These are phyloP conservation scores for Dinomys branickii DNA, from an alignment of 2,113 vertebrate genomes.

Conservation along the genomic window DNA sequence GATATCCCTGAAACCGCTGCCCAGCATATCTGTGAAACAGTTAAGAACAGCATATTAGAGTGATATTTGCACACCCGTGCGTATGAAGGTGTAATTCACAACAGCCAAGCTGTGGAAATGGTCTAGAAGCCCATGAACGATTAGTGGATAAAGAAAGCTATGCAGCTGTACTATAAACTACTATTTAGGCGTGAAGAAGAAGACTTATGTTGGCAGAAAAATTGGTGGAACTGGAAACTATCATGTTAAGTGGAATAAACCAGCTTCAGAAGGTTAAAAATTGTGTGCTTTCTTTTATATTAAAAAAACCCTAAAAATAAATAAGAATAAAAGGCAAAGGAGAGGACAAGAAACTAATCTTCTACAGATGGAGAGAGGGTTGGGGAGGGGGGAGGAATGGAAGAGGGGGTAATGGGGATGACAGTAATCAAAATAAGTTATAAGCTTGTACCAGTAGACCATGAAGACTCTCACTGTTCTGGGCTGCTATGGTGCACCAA, in stretches of 20 bases:
- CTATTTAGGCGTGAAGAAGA: neutral
- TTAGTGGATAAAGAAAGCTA: neutral
- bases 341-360: neutral
- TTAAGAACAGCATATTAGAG: neutral
- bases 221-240: neutral
- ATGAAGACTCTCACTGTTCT: neutral
- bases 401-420: neutral
- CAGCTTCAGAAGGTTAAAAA: neutral
- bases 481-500: neutral
- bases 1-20: neutral
- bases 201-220: neutral
- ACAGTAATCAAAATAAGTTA: neutral
- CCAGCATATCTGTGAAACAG: neutral
- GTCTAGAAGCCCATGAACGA: neutral
- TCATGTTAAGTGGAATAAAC: neutral
- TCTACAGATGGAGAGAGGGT: neutral
- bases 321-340: neutral
- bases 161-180: neutral
- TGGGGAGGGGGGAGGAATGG: neutral
- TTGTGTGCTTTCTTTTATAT: neutral
- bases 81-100: neutral
- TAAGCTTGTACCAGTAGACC: neutral
- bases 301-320: neutral
- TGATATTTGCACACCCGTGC: neutral
- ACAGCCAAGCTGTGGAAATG: neutral